Conservation (phyloP, 2,797 vertebrate species). For the Anguilla obscura region DNA sequence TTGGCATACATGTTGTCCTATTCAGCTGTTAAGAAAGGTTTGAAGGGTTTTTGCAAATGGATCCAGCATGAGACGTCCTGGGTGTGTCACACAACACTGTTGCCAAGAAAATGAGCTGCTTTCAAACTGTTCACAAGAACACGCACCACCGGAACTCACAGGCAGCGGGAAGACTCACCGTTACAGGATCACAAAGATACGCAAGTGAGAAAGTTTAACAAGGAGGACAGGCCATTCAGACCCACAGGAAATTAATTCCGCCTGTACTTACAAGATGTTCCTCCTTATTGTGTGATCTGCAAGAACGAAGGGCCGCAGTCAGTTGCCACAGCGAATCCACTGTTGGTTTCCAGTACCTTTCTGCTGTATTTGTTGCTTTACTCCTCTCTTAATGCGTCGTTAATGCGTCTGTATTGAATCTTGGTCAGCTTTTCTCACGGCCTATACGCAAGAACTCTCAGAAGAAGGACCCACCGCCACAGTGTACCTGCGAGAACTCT, state of each 20-base stretch:
- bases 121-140: not conserved
- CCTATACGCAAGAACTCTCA: not conserved
- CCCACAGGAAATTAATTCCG: not conserved
- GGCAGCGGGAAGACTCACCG: not conserved
- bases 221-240: not conserved
- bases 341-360: not conserved
- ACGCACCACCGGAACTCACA: not conserved
- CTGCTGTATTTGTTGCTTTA: not conserved
- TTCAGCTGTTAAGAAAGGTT: not conserved
- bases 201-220: not conserved
- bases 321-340: not conserved
- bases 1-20: not conserved
- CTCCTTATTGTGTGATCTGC: not conserved
- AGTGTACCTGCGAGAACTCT: not conserved
- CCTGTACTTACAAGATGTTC: not conserved
- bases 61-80: not conserved
- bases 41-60: not conserved
- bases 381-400: not conserved
- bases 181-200: not conserved
- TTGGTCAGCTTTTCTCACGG: not conserved
- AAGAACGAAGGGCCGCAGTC: not conserved
- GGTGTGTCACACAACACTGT: not conserved
- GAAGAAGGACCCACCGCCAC: not conserved
- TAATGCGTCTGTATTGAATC: not conserved
- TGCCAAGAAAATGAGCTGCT: not conserved